Base-by-base conservation (phyloP, 2,113 vertebrate genomes). In the Clarias gariepinus region DNA sequence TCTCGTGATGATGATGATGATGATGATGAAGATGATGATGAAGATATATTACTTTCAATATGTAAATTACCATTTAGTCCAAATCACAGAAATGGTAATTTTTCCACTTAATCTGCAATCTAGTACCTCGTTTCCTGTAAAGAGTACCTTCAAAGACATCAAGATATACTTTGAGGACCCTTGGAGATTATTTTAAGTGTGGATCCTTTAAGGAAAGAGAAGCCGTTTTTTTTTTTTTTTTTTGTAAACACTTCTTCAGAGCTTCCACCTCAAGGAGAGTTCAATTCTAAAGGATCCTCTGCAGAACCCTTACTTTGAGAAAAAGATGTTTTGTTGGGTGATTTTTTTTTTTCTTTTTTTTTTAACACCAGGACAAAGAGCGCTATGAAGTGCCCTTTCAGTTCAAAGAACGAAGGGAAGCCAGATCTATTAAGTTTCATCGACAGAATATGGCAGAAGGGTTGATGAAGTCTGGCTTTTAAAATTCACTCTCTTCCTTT, bases 181-280 rank as follows among this genome's bases (percentile, higher is more conserved):
- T 68, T 79, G 10, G 85, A 81, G 85, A 81, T 19, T 47, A 19
- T 47, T 71, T 74, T 58, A 57, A 60, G 66, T 58, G 61, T 12
- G 52, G 55, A n/a, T 68, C 19, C n/a, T 79, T 58, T 57, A 25
- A 77, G n/a, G 28, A 84, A 55, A 79, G 47, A 30, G 1, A 74
- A 12, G 2, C 74, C 11, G 36, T 36, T 36, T 36, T 3, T 41
- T 41, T 41, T 41, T 47, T 47, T 47, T 47, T 47, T 86, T 86
- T 86, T 83, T 81, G 82, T 76, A 84, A 86, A 86, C 77, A 73
- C 53, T 86, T 61, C 68, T 89, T 86, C 53, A 64, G 81, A 83
- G 82, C 64, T 21, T 84, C 73, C 53, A 52, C 30, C 63, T 61
- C 16, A 58, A 82, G 89, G 84, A 28, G 53, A 85, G 73, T 89